Percentiles rank a stretch among this genome's conserved stretches.
These are phyloP conservation scores for Drosophila elegans DNA, from an alignment of 1,140 invertebrate species.

Conservation along the genomic window DNA sequence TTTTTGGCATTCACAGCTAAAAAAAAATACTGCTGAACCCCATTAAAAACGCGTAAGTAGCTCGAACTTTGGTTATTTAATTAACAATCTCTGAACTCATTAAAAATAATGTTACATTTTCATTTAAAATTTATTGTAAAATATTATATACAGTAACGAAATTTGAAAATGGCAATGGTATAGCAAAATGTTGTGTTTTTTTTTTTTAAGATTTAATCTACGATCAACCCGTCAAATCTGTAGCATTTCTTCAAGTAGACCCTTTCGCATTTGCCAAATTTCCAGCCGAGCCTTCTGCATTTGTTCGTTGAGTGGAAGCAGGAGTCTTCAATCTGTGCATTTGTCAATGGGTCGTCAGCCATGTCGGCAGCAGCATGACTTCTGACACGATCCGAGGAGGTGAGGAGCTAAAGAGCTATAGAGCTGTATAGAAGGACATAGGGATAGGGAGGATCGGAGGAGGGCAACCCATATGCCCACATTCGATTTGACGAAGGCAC, in stretches of 20 bases:
- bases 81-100: too few relatives aligned
- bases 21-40: too few relatives aligned
- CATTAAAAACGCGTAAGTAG: too few relatives aligned
- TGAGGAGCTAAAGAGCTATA: too few relatives aligned
- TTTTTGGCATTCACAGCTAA: too few relatives aligned
- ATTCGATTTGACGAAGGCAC: conserved; percentile 24
- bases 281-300: background rate
- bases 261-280: conserved; percentile 25
- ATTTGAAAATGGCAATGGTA: too few relatives aligned
- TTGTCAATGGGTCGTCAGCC: conserved; percentile 55
- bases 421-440: too few relatives aligned
- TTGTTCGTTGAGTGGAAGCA: conserved; percentile 26
- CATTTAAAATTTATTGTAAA: too few relatives aligned
- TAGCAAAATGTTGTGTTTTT: too few relatives aligned
- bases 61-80: too few relatives aligned
- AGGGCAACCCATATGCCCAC: conserved; percentile 49
- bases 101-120: too few relatives aligned
- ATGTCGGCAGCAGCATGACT: conserved; percentile 51
- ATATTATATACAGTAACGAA: too few relatives aligned
- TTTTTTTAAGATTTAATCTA: conserved; percentile 5
- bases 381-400: conserved; percentile 43
- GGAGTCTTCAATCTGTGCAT: conserved; percentile 39
- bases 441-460: background rate
- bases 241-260: conserved; percentile 4
- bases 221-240: conserved; percentile 8